Conservation (phyloP, 2,888 invertebrate genomes). For the Psylliodes chrysocephalus region DNA sequence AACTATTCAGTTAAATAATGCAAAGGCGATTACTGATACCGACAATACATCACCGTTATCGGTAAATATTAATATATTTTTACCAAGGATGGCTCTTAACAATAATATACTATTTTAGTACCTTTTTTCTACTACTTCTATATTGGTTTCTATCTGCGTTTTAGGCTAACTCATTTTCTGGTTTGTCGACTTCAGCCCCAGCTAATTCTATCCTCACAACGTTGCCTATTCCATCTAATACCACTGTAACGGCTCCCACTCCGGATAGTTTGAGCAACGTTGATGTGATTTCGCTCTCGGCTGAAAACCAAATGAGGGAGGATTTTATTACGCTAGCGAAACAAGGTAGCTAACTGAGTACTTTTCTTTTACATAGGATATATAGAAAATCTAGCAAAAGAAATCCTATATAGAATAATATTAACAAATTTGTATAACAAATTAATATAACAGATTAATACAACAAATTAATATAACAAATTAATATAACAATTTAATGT, state of each 20-base stretch:
- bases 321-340: slow-evolving; percentile 77
- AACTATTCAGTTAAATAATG: slow-evolving; percentile 61
- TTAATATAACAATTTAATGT: too few relatives aligned
- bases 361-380: too few relatives aligned
- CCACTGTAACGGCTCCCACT: slow-evolving; percentile 62
- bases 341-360: slow-evolving; percentile 66
- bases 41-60: slow-evolving; percentile 64
- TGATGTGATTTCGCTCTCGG: slow-evolving; percentile 61
- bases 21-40: slow-evolving; percentile 52
- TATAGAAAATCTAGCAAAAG: too few relatives aligned
- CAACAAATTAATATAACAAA: too few relatives aligned
- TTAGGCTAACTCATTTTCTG: slow-evolving; percentile 58
- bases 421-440: too few relatives aligned
- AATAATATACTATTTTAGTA: too few relatives aligned
- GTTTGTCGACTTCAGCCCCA: slow-evolving; percentile 52
- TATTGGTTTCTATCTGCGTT: too few relatives aligned
- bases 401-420: too few relatives aligned
- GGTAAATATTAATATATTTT: too few relatives aligned
- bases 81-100: too few relatives aligned
- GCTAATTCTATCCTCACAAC: slow-evolving; percentile 50
- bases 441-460: too few relatives aligned
- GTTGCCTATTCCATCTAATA: slow-evolving; percentile 54
- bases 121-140: too few relatives aligned
- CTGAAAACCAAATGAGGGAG: slow-evolving; percentile 62
- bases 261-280: slow-evolving; percentile 69